phyloP scores from a whole-genome alignment of 2,888 invertebrate species.

The Andrena haemorrhoa region DNA sequence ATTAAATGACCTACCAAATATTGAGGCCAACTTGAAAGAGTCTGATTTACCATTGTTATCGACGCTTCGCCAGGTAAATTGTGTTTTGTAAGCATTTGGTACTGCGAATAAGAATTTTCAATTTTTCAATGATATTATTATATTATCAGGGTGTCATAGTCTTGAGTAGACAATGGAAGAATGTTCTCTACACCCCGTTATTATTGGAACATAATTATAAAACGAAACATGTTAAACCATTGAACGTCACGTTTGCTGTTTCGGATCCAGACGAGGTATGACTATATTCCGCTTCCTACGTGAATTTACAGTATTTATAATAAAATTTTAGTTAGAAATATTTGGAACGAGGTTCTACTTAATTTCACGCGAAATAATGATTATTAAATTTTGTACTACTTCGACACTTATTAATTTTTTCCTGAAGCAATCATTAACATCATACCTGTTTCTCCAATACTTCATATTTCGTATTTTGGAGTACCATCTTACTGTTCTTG shows the following conservation, averaged over 20 bases:
- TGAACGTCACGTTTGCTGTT: slow-evolving; percentile 95
- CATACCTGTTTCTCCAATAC: slow-evolving; percentile 33
- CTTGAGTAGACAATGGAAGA: slow-evolving; percentile 98
- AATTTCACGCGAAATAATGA: neutral
- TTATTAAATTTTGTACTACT: slow-evolving; percentile 24
- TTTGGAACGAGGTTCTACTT: slow-evolving; percentile 24
- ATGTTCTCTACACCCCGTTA: slow-evolving; percentile 96
- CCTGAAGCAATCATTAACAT: slow-evolving; percentile 38
- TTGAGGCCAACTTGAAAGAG: slow-evolving; percentile 94
- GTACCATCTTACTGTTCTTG: slow-evolving; percentile 4
- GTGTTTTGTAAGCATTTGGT: slow-evolving; percentile 15
- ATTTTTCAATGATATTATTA: slow-evolving; percentile 23
- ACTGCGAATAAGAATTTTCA: neutral
- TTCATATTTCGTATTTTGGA: slow-evolving; percentile 19
- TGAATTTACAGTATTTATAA: slow-evolving; percentile 12
- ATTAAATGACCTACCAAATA: slow-evolving; percentile 90
- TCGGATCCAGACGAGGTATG: slow-evolving; percentile 93
- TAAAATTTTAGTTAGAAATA: slow-evolving; percentile 23
- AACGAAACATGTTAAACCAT: slow-evolving; percentile 92
- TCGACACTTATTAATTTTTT: slow-evolving; percentile 24
- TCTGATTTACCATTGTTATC: slow-evolving; percentile 94
- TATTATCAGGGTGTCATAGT: slow-evolving; percentile 94
- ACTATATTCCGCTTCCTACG: slow-evolving; percentile 40
- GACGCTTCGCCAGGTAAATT: slow-evolving; percentile 92
- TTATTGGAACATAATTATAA: slow-evolving; percentile 95